phyloP scores from a whole-genome alignment of 1,140 invertebrate species.

The Papilio xuthus region DNA sequence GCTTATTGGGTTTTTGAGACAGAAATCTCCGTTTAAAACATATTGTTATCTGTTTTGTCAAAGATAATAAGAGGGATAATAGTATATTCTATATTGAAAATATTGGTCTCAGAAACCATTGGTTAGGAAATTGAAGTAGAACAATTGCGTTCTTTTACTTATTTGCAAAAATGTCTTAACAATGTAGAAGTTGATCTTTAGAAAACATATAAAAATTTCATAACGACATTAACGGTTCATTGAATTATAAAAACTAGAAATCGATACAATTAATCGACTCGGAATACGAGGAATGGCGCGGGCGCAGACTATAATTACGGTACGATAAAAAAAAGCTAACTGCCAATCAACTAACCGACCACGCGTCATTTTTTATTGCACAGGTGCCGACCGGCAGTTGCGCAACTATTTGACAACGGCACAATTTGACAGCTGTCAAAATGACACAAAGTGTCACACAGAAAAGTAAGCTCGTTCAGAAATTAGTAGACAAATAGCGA shows the following conservation, averaged over 20 bases:
- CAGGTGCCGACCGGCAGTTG: slow-evolving; percentile 49
- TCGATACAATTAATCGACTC: slow-evolving; percentile 26
- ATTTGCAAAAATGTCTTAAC: neutral
- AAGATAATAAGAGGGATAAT: too few species aligned
- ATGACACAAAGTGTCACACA: slow-evolving; percentile 37
- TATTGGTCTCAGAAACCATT: too few species aligned
- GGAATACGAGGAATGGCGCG: slow-evolving; percentile 1
- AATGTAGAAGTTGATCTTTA: slow-evolving; percentile 25
- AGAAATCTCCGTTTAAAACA: too few species aligned
- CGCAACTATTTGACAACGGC: slow-evolving; percentile 45
- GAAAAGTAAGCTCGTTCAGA: slow-evolving; percentile 40
- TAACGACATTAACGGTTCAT: slow-evolving; percentile 18
- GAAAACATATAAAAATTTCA: slow-evolving; percentile 2
- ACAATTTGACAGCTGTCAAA: slow-evolving; percentile 58
- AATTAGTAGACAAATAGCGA: slow-evolving; percentile 36
- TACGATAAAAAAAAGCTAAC: slow-evolving; percentile 20
- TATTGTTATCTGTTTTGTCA: too few species aligned
- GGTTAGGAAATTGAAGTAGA: neutral
- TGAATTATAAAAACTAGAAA: slow-evolving; percentile 20
- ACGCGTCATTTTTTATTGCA: slow-evolving; percentile 22
- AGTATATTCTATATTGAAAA: too few species aligned
- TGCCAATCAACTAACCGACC: slow-evolving; percentile 19
- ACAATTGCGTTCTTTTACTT: neutral
- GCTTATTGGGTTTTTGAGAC: too few species aligned
- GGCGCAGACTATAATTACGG: slow-evolving; percentile 23